Conservation (phyloP, 2,888 invertebrate genomes). For the Frankliniella fusca region DNA sequence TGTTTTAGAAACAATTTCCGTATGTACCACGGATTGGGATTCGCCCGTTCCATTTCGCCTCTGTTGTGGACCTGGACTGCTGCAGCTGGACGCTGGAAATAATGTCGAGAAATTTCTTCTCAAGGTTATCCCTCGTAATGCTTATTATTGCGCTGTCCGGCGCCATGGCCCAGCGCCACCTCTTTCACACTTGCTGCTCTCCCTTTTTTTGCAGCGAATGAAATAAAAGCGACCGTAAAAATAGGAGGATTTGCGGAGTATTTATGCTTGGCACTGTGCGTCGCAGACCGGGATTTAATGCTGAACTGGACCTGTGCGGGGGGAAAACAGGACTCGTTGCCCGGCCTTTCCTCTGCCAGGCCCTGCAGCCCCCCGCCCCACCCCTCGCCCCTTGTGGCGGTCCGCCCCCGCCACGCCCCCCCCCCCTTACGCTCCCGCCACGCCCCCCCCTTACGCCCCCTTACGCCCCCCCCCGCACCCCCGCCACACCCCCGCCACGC, state of each 20-base stretch:
- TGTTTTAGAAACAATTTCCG: too few species aligned
- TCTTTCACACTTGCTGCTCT: conserved; percentile 11
- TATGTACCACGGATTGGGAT: too few species aligned
- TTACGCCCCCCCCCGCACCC: neutral
- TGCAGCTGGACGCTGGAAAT: neutral
- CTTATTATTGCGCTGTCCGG: neutral
- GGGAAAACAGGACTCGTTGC: neutral
- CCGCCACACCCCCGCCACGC: neutral
- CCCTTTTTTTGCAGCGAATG: neutral
- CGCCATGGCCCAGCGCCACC: neutral
- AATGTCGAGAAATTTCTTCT: neutral
- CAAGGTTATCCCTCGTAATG: neutral
- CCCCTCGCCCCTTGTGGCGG: neutral
- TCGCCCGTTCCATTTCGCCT: too few species aligned
- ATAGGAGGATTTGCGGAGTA: conserved; percentile 7
- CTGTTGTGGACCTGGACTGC: too few species aligned
- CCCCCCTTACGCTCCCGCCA: neutral
- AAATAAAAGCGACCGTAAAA: conserved; percentile 16
- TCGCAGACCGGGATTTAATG: conserved; percentile 12
- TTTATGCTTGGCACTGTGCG: conserved; percentile 6
- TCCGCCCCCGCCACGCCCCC: neutral
- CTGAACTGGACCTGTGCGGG: conserved; percentile 2
- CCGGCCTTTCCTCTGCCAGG: neutral
- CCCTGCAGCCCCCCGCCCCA: too few species aligned
- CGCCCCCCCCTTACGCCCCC: neutral